Evolutionary conservation across 2,888 invertebrate genomes (phyloP).

Genomic region (Candidula unifasciata): DNA sequence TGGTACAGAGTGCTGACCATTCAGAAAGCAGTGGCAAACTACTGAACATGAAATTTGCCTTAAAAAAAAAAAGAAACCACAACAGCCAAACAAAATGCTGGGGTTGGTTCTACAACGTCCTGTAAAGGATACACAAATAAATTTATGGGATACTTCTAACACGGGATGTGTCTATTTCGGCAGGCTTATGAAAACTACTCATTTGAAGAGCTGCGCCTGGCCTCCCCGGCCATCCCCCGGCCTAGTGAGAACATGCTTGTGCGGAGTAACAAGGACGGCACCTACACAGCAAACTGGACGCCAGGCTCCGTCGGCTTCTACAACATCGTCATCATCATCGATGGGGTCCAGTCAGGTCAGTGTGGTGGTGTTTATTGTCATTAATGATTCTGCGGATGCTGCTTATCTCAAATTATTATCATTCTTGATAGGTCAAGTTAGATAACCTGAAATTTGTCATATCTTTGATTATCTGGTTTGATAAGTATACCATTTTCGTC

Average conservation of each 20-base stretch:
- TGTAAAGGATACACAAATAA: too few species aligned
- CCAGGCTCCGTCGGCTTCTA: conserved; percentile 94
- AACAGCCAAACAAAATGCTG: too few species aligned
- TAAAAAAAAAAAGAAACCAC: too few species aligned
- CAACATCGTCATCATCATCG: conserved; percentile 90
- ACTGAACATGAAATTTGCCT: too few species aligned
- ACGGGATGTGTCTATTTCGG: neutral
- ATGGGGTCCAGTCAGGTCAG: conserved; percentile 83
- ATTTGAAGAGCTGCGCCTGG: conserved; percentile 92
- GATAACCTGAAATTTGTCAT: neutral
- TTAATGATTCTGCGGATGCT: neutral
- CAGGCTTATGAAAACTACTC: conserved; percentile 93
- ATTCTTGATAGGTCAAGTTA: neutral
- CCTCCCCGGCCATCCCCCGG: conserved; percentile 84
- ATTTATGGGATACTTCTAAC: too few species aligned
- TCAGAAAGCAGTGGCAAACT: too few species aligned
- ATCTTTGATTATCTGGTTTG: neutral
- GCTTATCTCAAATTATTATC: too few species aligned
- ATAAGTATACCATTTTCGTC: neutral
- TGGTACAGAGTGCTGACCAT: too few species aligned
- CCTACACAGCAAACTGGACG: conserved; percentile 92
- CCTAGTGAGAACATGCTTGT: conserved; percentile 90
- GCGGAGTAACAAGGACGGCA: conserved; percentile 87
- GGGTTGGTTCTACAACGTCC: too few species aligned
- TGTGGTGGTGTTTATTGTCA: neutral